Conservation (phyloP, 1,140 invertebrate genomes). For the Aphelenchoides avenae region DNA sequence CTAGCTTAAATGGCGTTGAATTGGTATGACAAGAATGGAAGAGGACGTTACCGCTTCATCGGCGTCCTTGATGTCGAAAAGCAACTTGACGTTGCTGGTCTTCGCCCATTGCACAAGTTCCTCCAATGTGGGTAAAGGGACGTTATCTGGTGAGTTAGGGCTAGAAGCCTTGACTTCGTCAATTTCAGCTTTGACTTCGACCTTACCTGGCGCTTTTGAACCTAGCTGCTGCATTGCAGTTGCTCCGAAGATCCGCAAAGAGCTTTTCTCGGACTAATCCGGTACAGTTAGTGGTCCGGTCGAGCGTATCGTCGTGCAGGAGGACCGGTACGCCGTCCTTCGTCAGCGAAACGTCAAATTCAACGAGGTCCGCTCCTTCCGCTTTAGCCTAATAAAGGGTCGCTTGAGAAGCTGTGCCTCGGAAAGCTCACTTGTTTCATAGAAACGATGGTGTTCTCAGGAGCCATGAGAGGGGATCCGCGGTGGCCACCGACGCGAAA, state of each 20-base stretch:
- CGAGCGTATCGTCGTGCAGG: constrained; percentile 71
- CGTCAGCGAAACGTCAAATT: constrained; percentile 72
- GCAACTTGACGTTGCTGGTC: constrained; percentile 42
- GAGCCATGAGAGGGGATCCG: constrained; percentile 46
- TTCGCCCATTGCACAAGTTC: constrained; percentile 55
- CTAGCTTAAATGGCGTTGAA: too few relatives aligned
- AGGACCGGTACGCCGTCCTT: constrained; percentile 71
- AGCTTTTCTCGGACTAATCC: constrained; percentile 66
- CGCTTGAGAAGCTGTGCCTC: too few relatives aligned
- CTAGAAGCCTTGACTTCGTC: too few relatives aligned
- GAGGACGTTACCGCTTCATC: constrained; percentile 39
- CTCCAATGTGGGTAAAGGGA: constrained; percentile 43
- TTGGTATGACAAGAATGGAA: too few relatives aligned
- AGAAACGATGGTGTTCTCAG: constrained; percentile 57
- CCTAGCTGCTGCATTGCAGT: constrained; percentile 54
- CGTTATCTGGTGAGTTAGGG: neutral
- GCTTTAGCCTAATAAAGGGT: constrained; percentile 61
- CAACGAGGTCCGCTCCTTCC: constrained; percentile 69
- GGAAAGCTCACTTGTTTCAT: constrained; percentile 34
- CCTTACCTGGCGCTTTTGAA: constrained; percentile 17
- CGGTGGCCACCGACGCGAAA: constrained; percentile 52
- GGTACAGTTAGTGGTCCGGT: constrained; percentile 67
- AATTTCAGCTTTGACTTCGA: constrained; percentile 5
- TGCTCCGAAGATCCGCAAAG: constrained; percentile 66
- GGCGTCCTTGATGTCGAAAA: constrained; percentile 57